Base-by-base conservation (phyloP, 2,113 vertebrate genomes). In the Pyrgilauda ruficollis region DNA sequence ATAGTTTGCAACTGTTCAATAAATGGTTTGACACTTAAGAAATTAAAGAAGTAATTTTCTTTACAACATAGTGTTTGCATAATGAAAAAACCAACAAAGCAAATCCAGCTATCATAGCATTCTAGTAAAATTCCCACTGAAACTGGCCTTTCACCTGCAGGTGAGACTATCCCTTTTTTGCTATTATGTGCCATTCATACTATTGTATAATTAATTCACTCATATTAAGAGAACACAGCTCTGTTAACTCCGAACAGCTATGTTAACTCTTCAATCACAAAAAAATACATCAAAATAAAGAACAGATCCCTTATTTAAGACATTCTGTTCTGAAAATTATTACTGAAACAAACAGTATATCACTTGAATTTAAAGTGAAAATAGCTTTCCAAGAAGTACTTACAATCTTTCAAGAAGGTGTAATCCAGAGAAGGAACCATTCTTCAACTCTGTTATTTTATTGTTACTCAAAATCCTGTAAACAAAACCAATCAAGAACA, bases 391-490 rank as follows among this genome's bases (percentile, higher is more conserved):
- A 92, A 78, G 9, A 46, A 17, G 35, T 93, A 98, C 99, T 99
- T 97, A 99, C 99, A 99, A 84, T 98, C 99, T 99, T 97, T 99
- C 99, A 89, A 99, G 98, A 80, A 98, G 95, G 93, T 97, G 98
- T 93, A 99, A 98, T 53, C 99, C 99, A 85, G 95, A 95, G 97
- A 99, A 99, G 24, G 99, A 99, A 87, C 98, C 99, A 92, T 99
- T 99, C 97, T 98, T 98, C 97, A 99, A 96, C 73, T 99, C 99
- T 6, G 98, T 98, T 97, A 99, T 99, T 98, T 99, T 99, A 96
- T 99, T 99, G 97, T 98, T 99, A 98, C 98, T 99, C 92, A 99
- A 96, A 97, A 99, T 99, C 96, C 99, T 99, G 98, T 73, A 92
- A 97, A 96, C 12, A 91, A 94, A 86, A 96, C 30, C 55, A 78